Base-by-base conservation (phyloP, 2,888 invertebrate genomes). In the Dione vanillae region DNA sequence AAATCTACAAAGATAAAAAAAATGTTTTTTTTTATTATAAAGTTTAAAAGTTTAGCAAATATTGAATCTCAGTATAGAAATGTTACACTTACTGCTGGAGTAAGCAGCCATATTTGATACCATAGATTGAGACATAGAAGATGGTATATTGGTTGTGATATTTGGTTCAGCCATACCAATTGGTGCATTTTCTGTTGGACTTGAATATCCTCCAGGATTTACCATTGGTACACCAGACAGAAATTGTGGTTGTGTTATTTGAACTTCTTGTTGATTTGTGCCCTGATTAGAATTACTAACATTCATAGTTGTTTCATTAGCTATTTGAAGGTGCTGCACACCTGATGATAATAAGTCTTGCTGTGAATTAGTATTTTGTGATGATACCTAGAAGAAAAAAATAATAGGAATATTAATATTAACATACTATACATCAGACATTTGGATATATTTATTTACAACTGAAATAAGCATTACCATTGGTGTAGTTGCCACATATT, bases 181-280 rank as follows among this genome's bases (percentile, higher is more conserved):
- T 52, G 71, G 59, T 54, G 68, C 70, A 71, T 75, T 78, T 72
- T 76, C 77, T n/a, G 27, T 66, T 64, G 79, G 72, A 58, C 78
- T 61, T 52, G 75, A 77, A 78, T 83, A 83, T 80, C 83, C 79
- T 77, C 86, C 85, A 43, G 94, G 91, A 71, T 92, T 94, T 35
- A 94, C 94, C 84, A 93, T 89, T 41, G 94, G 94, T 9, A 95
- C 92, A 75, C 94, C 94, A 41, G 92, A 86, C 72, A 92, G 85
- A 78, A 92, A 94, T 49, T 92, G 91, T 59, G 94, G 91, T 59
- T 92, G 91, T 11, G 86, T 72, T 78, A 72, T 81, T 49, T 78
- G 77, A 54, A 72, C 67, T 45, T 69, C 61, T 20, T 82, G 84
- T 47, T 78, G 82, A 77, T 74, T 81, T 49, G 82, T 66, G 56